A percentile compares a stretch with the other conserved stretches of the same genome.
Evolutionary conservation across 1,140 invertebrate species (phyloP).

Genomic region (Sycophila sp.): DNA sequence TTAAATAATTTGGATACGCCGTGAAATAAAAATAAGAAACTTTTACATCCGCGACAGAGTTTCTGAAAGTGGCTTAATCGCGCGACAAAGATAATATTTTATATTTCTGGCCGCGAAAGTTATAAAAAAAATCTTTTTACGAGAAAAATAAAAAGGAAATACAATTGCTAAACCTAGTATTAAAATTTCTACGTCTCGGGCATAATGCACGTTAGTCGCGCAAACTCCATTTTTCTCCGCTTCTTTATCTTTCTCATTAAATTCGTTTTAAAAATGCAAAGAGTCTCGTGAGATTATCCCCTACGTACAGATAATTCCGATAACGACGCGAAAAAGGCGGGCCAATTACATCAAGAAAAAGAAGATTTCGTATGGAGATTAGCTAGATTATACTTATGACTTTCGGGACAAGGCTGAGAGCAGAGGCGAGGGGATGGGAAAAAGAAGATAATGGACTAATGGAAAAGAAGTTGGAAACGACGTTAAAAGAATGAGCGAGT

Average conservation of each 20-base stretch:
- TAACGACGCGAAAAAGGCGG: conserved; percentile 6
- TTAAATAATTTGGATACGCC: no score
- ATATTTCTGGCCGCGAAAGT: background rate
- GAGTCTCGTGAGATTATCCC: background rate
- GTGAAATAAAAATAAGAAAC: no score
- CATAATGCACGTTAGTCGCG: background rate
- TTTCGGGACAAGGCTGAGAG: background rate
- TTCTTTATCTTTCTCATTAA: conserved; percentile 10
- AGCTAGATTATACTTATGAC: background rate
- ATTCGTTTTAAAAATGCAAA: conserved; percentile 16
- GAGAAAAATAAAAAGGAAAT: no score
- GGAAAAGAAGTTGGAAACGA: no score
- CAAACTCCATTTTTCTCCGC: background rate
- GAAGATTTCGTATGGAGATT: conserved; percentile 16
- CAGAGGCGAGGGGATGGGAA: background rate
- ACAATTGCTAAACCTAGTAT: no score
- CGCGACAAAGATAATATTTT: background rate
- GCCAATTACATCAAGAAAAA: background rate
- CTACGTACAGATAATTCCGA: background rate
- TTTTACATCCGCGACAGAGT: background rate
- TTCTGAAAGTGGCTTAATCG: background rate
- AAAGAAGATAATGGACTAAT: background rate
- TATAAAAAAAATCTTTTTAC: background rate
- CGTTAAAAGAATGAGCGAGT: no score
- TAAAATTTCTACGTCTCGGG: background rate